These are phyloP conservation scores for Alethe castanea DNA, from an alignment of 2,113 vertebrate genomes.

Conservation along the genomic window DNA sequence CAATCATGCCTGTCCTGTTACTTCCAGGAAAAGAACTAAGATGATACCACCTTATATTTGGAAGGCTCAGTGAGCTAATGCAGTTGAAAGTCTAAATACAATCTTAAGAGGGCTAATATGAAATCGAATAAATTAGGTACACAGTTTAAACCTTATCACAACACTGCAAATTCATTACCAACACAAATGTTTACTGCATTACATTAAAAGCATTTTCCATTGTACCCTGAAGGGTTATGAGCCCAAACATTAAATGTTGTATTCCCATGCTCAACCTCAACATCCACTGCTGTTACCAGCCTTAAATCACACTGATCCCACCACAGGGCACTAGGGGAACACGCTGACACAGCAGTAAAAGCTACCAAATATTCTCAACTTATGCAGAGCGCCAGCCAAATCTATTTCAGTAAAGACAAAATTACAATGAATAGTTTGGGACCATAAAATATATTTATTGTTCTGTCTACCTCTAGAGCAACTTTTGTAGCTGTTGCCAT, in stretches of 20 bases:
- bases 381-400: background rate
- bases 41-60: background rate
- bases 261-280: background rate
- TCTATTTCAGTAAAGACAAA: background rate
- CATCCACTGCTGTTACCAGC: background rate
- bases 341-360: background rate
- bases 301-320: background rate
- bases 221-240: background rate
- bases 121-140: background rate
- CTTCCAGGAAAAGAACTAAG: background rate
- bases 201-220: background rate
- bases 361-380: background rate
- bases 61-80: background rate
- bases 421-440: background rate
- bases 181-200: background rate
- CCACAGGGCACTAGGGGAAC: background rate
- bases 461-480: background rate
- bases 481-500: constrained; percentile 37
- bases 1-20: background rate
- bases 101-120: background rate
- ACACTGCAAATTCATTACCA: background rate
- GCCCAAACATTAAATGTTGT: background rate
- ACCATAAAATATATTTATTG: constrained; percentile 11
- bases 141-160: background rate
- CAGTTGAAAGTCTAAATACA: background rate